Evolutionary conservation across 2,888 invertebrate genomes (phyloP), one percentile per base, ranked within the genome.

Genomic region (Clistopyga incitator): DNA sequence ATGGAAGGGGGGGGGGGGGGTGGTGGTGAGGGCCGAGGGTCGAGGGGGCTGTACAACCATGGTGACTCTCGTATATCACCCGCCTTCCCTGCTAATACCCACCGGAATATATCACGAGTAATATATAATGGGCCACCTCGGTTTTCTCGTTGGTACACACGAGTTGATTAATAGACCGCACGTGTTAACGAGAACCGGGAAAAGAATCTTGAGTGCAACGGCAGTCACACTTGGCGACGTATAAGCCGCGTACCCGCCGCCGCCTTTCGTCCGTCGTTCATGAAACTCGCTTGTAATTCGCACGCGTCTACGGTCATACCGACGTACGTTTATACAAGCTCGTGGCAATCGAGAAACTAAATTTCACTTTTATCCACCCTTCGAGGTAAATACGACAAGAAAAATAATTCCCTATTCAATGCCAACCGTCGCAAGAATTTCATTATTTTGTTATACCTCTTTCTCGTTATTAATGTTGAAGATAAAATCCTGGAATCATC

Each of bases 61-160:
- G 67, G 67, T 67, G 76, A 83, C 65, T 82, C 78, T 83, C 83
- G 72, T 83, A 83, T 76, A 83, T 79, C 79, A 79, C 76, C 29
- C 67, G 71, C 65, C 61, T 79, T 79, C 71, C 74, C 34, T 59
- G 50, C 79, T 76, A 79, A 83, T 79, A 72, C 74, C 65, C 20
- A 76, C 79, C 67, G 65, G 56, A 76, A 79, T 72, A 76, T 83
- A 83, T 79, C 83, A 71, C 65, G 79, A 75, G 70, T 76, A 79
- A 82, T 82, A 82, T 77, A 83, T 83, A 83, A 82, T 79, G 82
- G 75, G 75, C 75, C 61, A 65, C 68, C 75, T 65, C 82, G 52
- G 75, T 65, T 78, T 74, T 54, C 75, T 38, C 70, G 67, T 77
- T 52, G 59, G 67, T 78, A 72, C 54, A 77, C 71, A 81, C 64